phyloP scores from a whole-genome alignment of 2,113 vertebrate genomes.

The Orycteropus afer region DNA sequence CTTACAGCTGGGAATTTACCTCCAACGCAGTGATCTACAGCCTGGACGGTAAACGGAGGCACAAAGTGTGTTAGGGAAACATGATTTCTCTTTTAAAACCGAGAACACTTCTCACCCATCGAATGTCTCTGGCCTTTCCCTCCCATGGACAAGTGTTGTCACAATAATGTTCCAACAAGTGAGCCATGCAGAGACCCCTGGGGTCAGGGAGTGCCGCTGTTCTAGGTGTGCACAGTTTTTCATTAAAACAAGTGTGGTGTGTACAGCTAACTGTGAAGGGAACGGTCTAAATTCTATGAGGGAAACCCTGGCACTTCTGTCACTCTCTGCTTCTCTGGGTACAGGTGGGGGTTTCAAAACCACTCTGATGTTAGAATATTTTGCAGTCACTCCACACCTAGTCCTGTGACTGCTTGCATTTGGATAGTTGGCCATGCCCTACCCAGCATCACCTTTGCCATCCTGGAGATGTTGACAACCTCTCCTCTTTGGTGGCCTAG shows the following conservation, averaged over 20 bases:
- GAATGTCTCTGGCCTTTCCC: background rate
- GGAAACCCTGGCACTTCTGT: constrained; percentile 70
- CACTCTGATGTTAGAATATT: background rate
- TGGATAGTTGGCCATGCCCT: background rate
- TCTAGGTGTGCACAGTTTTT: constrained; percentile 58
- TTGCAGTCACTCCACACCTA: background rate
- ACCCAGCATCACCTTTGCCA: background rate
- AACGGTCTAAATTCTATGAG: constrained; percentile 41
- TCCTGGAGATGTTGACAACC: background rate
- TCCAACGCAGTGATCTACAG: constrained; percentile 59
- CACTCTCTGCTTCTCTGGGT: constrained; percentile 33
- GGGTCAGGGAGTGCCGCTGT: background rate
- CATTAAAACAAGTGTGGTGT: constrained; percentile 51
- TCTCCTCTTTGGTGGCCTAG: background rate
- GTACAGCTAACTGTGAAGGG: constrained; percentile 13
- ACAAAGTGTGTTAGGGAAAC: constrained; percentile 67
- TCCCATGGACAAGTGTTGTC: constrained; percentile 40
- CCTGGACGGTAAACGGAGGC: constrained; percentile 68
- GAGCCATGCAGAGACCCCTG: constrained; percentile 61
- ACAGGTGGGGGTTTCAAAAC: constrained; percentile 19
- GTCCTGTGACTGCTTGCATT: background rate
- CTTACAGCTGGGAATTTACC: constrained; percentile 49
- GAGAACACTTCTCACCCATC: constrained; percentile 40
- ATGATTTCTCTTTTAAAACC: constrained; percentile 6
- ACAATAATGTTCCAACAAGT: constrained; percentile 19